Conservation (phyloP, 2,888 invertebrate genomes). For the Tanytarsus gracilentus region DNA sequence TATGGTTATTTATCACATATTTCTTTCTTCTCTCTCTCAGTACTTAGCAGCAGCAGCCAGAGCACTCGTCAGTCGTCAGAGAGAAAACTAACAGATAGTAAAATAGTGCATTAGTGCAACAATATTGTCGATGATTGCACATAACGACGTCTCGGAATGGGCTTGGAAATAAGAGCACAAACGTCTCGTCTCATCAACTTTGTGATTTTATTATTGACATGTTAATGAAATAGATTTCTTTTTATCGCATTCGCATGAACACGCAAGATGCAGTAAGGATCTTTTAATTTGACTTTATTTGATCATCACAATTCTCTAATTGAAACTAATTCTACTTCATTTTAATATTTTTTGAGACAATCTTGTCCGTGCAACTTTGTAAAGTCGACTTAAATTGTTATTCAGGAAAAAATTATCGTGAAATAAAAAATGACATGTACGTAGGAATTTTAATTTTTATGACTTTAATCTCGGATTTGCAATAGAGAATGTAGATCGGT, state of each 20-base stretch:
- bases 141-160: not conserved
- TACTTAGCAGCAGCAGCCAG: too few species aligned
- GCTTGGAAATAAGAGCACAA: conserved; percentile 16
- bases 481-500: too few species aligned
- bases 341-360: too few species aligned
- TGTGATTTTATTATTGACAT: conserved; percentile 9
- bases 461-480: too few species aligned
- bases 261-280: conserved; percentile 3
- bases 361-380: too few species aligned
- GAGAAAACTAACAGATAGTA: not conserved
- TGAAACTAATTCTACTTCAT: not conserved
- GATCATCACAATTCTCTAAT: conserved; percentile 25
- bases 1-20: conserved; percentile 23
- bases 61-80: not conserved
- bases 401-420: too few species aligned
- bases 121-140: conserved; percentile 17
- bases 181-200: conserved; percentile 10
- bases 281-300: not conserved
- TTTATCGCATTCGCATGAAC: not conserved
- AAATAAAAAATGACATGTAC: too few species aligned
- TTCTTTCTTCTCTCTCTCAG: not conserved
- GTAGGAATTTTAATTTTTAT: too few species aligned
- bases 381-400: too few species aligned
- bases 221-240: conserved; percentile 15
- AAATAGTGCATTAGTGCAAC: conserved; percentile 17